Conservation (phyloP, 2,888 invertebrate genomes). For the Drosophila quinaria region DNA sequence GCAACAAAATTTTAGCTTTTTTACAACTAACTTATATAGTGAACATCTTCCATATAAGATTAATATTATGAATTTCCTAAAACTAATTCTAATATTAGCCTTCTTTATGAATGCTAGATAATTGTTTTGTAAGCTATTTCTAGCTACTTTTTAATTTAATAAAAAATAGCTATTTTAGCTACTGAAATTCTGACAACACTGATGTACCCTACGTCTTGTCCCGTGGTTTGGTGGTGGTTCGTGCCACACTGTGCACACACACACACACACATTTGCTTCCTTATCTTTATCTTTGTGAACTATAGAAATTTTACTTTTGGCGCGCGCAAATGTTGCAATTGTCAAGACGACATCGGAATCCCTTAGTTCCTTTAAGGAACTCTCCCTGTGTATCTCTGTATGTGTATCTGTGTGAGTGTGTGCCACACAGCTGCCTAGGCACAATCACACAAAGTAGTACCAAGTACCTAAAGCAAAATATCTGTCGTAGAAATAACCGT, state of each 20-base stretch:
- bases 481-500: conserved; percentile 41
- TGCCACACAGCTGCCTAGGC: conserved; percentile 41
- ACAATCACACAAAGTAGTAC: conserved; percentile 31
- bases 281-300: conserved; percentile 51
- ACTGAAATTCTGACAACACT: background rate
- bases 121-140: background rate
- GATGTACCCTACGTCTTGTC: conserved; percentile 10
- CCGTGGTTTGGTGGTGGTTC: conserved; percentile 68
- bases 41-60: too few relatives aligned
- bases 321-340: conserved; percentile 81
- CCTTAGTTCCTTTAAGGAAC: conserved; percentile 39
- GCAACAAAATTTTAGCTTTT: too few relatives aligned
- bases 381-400: conserved; percentile 5
- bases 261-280: conserved; percentile 17
- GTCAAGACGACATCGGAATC: conserved; percentile 65
- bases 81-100: too few relatives aligned
- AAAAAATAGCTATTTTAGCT: background rate
- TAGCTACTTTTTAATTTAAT: background rate
- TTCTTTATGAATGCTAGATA: too few relatives aligned
- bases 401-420: conserved; percentile 29
- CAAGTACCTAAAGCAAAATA: conserved; percentile 1
- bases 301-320: conserved; percentile 64
- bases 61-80: too few relatives aligned
- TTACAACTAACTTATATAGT: too few relatives aligned
- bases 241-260: conserved; percentile 50